These are phyloP conservation scores for Teleiodes luculella DNA, from an alignment of 2,888 invertebrate species.

Conservation along the genomic window DNA sequence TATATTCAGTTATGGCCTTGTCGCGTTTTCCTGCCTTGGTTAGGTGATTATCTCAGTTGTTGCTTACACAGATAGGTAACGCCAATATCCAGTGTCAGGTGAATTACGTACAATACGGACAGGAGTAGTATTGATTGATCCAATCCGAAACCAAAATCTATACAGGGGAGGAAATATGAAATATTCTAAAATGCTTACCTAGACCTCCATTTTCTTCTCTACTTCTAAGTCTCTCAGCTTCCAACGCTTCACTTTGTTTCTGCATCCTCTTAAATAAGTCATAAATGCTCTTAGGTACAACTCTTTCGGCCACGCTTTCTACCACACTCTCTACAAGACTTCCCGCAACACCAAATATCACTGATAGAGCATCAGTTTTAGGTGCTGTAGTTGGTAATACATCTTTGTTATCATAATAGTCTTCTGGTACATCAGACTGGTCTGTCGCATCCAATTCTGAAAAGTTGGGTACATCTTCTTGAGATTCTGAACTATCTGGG, in stretches of 20 bases:
- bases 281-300: conserved; percentile 64
- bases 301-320: conserved; percentile 65
- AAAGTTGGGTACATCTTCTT: conserved; percentile 54
- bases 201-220: conserved; percentile 72
- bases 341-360: conserved; percentile 68
- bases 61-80: too few relatives aligned
- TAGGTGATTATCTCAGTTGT: too few relatives aligned
- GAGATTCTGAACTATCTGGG: conserved; percentile 34
- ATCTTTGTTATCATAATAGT: conserved; percentile 69
- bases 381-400: conserved; percentile 62
- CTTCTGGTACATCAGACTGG: conserved; percentile 57
- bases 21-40: too few relatives aligned
- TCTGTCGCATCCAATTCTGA: conserved; percentile 61
- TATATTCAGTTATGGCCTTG: too few relatives aligned
- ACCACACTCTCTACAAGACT: conserved; percentile 69
- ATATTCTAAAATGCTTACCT: conserved; percentile 40
- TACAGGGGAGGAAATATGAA: too few relatives aligned
- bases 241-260: conserved; percentile 65
- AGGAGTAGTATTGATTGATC: too few relatives aligned
- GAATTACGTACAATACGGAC: too few relatives aligned
- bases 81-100: too few relatives aligned
- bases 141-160: not conserved
- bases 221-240: conserved; percentile 66
- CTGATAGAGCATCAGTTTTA: conserved; percentile 63
- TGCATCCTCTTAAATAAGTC: conserved; percentile 71